phyloP scores from a whole-genome alignment of 1,140 invertebrate species.

The Sitodiplosis mosellana region DNA sequence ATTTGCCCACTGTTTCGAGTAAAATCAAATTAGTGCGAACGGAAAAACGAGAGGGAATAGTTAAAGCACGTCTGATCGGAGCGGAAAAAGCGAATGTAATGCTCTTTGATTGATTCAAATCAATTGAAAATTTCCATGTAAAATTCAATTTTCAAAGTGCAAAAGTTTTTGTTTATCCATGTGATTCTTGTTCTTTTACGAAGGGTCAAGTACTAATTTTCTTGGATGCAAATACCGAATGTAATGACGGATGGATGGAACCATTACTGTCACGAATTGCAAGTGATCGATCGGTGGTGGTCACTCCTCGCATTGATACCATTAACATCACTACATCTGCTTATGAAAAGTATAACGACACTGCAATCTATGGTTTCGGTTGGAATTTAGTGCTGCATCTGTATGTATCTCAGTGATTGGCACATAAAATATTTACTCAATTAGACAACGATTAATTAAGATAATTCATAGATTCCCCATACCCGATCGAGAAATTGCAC shows the following conservation, averaged over 20 bases:
- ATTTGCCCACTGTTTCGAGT: conserved; percentile 50
- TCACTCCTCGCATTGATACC: conserved; percentile 69
- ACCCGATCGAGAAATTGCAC: conserved; percentile 85
- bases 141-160: too few species aligned
- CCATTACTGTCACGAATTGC: conserved; percentile 45
- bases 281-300: conserved; percentile 40
- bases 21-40: conserved; percentile 38
- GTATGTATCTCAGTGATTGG: conserved; percentile 35
- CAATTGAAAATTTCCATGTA: too few species aligned
- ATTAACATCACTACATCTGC: conserved; percentile 87
- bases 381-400: conserved; percentile 96
- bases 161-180: too few species aligned
- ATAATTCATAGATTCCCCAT: conserved; percentile 69
- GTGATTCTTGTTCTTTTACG: too few species aligned
- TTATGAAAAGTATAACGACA: conserved; percentile 69
- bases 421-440: not conserved
- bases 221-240: conserved; percentile 67
- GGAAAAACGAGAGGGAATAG: conserved; percentile 42
- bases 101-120: conserved; percentile 29
- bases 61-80: conserved; percentile 53
- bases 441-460: conserved; percentile 3
- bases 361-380: conserved; percentile 82
- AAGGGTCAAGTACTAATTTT: conserved; percentile 47
- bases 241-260: conserved; percentile 60
- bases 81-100: conserved; percentile 32